Base-by-base conservation (phyloP, 2,797 vertebrate species). In the Selene dorsalis region DNA sequence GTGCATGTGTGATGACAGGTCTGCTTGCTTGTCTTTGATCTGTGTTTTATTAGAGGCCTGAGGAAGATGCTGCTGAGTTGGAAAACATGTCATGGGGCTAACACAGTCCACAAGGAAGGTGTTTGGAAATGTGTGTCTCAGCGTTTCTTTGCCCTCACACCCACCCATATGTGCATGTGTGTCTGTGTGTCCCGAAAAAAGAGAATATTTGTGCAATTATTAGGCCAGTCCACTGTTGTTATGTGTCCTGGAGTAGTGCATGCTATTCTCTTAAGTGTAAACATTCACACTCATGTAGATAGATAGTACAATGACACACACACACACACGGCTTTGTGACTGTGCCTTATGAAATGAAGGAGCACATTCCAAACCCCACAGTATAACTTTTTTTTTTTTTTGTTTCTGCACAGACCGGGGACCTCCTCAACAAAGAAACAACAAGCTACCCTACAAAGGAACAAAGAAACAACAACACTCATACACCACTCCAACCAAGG, bases 21-120 rank as follows among this genome's bases (percentile, higher is more conserved):
- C 82, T 91, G 77, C 74, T 66, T 63, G 57, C 62, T 26, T 50
- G 74, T 86, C 91, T 94, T 94, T 94, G 90, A 94, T 93, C 88
- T 89, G 75, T 89, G 88, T 94, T 94, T 94, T 93, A 94, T 90
- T 90, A 92, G 86, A 93, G 87, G 92, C 91, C 89, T 22, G 81
- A 82, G 93, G 88, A 93, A 92, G 89, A 93, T 75, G 82, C 89
- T 85, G 93, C 89, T 84, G 91, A 88, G 92, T 89, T 88, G 88
- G 83, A 92, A 91, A 92, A 93, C 88, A 92, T 92, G 88, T 85
- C 87, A 89, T 77, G 86, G 82, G 79, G 89, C 83, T 79, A 79
- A 88, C 80, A 77, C 48, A 66, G 90, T 85, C 93, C 74, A 80
- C 90, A 59, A 91, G 90, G 88, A 87, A 83, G 80, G 68, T 62